Evolutionary conservation across 1,140 invertebrate genomes (phyloP).

Genomic region (Lamellibrachia luymesi): DNA sequence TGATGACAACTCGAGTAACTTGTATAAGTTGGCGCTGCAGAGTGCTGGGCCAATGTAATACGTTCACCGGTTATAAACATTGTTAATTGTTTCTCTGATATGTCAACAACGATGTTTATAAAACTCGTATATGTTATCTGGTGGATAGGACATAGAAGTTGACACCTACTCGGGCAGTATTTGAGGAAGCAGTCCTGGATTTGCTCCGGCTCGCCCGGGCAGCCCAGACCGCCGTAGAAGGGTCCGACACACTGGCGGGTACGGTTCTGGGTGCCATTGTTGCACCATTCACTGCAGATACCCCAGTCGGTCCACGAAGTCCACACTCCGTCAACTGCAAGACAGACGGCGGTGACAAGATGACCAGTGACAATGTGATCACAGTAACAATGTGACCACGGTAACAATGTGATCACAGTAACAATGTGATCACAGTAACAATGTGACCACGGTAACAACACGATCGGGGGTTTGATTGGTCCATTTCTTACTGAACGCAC

Average conservation of each 20-base stretch:
- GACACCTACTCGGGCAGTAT: conserved; percentile 11
- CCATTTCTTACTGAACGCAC: no score
- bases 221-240: conserved; percentile 6
- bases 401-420: no score
- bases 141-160: not conserved
- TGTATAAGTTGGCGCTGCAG: not conserved
- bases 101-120: not conserved
- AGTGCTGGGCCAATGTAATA: no score
- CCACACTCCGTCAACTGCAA: conserved; percentile 25
- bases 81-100: not conserved
- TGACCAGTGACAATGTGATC: no score
- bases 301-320: conserved; percentile 18
- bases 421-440: no score
- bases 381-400: no score
- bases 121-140: not conserved
- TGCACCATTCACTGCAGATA: conserved; percentile 20
- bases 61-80: not conserved
- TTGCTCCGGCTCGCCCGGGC: not conserved
- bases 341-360: not conserved
- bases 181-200: not conserved
- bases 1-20: not conserved
- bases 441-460: no score
- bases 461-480: no score
- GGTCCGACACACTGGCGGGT: conserved; percentile 7
- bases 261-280: conserved; percentile 18